Percentiles rank a stretch among this genome's conserved stretches.
Evolutionary conservation across 2,113 vertebrate genomes (phyloP).

Genomic region (Damaliscus lunatus): DNA sequence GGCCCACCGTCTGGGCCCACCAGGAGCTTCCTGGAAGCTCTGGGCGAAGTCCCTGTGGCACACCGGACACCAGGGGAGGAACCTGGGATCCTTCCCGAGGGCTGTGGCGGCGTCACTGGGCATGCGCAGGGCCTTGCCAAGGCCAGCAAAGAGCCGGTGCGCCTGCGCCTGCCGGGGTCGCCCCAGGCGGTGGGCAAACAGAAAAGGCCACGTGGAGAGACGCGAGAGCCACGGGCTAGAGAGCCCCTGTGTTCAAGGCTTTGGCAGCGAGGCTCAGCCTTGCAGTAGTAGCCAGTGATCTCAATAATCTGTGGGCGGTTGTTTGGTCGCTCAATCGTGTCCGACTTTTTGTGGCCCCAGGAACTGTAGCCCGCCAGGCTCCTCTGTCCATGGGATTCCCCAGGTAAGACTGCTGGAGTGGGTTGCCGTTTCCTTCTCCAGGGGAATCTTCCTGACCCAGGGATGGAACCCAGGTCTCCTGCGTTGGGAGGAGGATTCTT

Average conservation of each 20-base stretch:
- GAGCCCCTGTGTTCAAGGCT: neutral
- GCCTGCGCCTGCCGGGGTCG: conserved; percentile 85
- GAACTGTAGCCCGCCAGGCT: neutral
- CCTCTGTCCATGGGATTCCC: neutral
- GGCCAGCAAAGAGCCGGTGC: conserved; percentile 86
- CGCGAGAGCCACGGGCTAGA: accelerated
- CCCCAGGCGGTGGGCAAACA: conserved; percentile 79
- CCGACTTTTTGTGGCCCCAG: neutral
- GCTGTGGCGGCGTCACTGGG: conserved; percentile 84
- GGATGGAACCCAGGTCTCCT: neutral
- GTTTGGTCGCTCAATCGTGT: neutral
- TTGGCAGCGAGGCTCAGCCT: neutral
- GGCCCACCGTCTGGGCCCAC: conserved; percentile 86
- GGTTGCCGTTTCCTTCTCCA: neutral
- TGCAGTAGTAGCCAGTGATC: neutral
- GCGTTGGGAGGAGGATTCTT: neutral
- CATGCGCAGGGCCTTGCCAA: conserved; percentile 82
- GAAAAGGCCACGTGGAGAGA: conserved; percentile 46
- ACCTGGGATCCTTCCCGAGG: conserved; percentile 87
- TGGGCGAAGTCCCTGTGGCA: conserved; percentile 89
- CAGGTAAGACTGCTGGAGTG: neutral
- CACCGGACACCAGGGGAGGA: conserved; percentile 90
- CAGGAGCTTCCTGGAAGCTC: conserved; percentile 96
- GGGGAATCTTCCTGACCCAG: neutral
- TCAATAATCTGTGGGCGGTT: neutral